Evolutionary conservation across 2,797 vertebrate genomes (phyloP).

Genomic region (Austrolebias charrua): DNA sequence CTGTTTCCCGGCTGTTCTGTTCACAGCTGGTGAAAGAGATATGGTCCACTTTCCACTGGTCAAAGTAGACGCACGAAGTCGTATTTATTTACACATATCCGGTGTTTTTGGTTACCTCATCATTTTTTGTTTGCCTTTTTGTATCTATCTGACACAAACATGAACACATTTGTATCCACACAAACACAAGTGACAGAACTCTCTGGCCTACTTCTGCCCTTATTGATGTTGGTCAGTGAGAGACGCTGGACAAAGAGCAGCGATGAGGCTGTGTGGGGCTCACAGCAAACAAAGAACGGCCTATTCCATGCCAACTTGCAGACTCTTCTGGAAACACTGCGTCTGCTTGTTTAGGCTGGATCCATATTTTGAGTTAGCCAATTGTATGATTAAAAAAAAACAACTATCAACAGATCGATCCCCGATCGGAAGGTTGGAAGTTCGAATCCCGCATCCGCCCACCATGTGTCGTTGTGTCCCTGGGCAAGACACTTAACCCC

Average conservation of each 20-base stretch:
- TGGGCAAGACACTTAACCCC: too few relatives aligned
- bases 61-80: slow-evolving; percentile 22
- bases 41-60: slow-evolving; percentile 50
- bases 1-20: slow-evolving; percentile 69
- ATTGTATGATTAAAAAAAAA: slow-evolving; percentile 63
- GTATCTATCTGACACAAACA: slow-evolving; percentile 26
- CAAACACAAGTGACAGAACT: slow-evolving; percentile 59
- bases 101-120: slow-evolving; percentile 19
- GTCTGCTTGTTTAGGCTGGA: slow-evolving; percentile 64
- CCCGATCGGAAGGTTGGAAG: too few relatives aligned
- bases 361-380: slow-evolving; percentile 63
- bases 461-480: too few relatives aligned
- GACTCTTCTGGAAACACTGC: slow-evolving; percentile 73
- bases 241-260: slow-evolving; percentile 68
- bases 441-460: too few relatives aligned
- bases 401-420: slow-evolving; percentile 59
- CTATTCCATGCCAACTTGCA: slow-evolving; percentile 66
- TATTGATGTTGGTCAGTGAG: slow-evolving; percentile 77
- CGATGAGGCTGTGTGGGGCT: slow-evolving; percentile 65
- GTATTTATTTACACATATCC: slow-evolving; percentile 13
- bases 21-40: slow-evolving; percentile 70
- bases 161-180: slow-evolving; percentile 14
- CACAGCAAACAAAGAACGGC: slow-evolving; percentile 66
- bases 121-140: slow-evolving; percentile 24
- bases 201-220: slow-evolving; percentile 74